Base-by-base conservation (phyloP, 1,140 invertebrate species). In the Ostrea denselamellosa region DNA sequence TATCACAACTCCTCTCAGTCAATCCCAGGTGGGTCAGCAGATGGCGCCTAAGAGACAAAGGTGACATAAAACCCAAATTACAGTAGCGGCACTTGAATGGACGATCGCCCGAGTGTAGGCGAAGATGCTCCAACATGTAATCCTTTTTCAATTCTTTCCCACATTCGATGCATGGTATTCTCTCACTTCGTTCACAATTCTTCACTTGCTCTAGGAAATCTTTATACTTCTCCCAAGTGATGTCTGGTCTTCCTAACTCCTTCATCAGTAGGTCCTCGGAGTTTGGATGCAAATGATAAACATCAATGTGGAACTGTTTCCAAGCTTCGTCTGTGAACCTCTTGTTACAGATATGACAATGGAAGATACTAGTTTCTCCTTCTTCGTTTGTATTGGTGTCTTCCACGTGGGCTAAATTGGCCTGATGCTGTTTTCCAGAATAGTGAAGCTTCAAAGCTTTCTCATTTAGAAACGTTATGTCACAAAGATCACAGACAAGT, bases 21-120 rank as follows among this genome's bases (percentile, higher is more conserved):
- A 93, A 85, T 17, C 92, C 93, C 44, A 94, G 88, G 88, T 94
- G 94, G 56, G 90, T 89, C n/a, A 92, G 83, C 2, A 94, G 84
- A 88, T 95, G 94, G n/a, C 93, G 88, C 8, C 93, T 84, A n/a
- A 95, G 89, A 4, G 92, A 90, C 44, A 91, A 85, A 25, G 88
- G 86, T 5, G 92, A 92, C 22, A 88, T 88, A 84, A 94, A 94
- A 0, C 88, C 89, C 28, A 91, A 90, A 53, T 89, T 87, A 83
- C 94, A 94, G 58, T 93, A 91, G 0, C 90, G 87, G 83, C 94
- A 94, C 44, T 88, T 90, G 83, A 92, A 94, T 34, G 93, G 93
- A 81, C 90, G 89, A 19, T 93, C 92, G 8, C 91, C 90, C 17
- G 91, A 92, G 85, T 94, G 93, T 0, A 90, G 90, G 62, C 93